Conservation (phyloP, 2,888 invertebrate species). For the Drosophila macrospina region DNA sequence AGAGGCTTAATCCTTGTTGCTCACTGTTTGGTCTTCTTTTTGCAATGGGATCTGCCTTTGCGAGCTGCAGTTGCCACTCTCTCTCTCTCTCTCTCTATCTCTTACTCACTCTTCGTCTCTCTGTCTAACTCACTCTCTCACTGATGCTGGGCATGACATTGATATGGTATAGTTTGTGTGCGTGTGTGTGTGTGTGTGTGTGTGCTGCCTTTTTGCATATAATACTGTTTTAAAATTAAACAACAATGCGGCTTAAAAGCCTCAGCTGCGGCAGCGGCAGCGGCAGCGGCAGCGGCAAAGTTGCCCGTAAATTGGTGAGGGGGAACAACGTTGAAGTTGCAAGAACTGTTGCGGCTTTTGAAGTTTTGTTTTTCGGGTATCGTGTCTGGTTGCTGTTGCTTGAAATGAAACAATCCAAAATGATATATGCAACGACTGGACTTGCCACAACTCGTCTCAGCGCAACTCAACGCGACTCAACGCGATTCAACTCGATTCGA, state of each 20-base stretch:
- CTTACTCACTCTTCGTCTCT: no score
- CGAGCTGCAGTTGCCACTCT: slow-evolving; percentile 35
- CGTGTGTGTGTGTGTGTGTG: slow-evolving; percentile 31
- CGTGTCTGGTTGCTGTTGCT: slow-evolving; percentile 45
- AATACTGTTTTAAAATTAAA: slow-evolving; percentile 64
- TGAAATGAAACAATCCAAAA: slow-evolving; percentile 49
- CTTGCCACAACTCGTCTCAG: not conserved
- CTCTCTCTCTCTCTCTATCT: not conserved
- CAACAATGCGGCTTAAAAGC: slow-evolving; percentile 38
- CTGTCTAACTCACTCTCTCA: slow-evolving; percentile 10
- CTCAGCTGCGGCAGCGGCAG: slow-evolving; percentile 15
- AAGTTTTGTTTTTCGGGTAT: slow-evolving; percentile 42
- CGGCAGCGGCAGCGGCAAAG: slow-evolving; percentile 14
- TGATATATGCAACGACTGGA: slow-evolving; percentile 33
- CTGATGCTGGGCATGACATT: slow-evolving; percentile 57
- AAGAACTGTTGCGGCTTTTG: slow-evolving; percentile 58
- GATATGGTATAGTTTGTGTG: slow-evolving; percentile 51
- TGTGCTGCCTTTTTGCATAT: slow-evolving; percentile 42
- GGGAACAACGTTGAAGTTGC: slow-evolving; percentile 14
- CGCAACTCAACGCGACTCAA: not conserved
- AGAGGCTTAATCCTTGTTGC: slow-evolving; percentile 47
- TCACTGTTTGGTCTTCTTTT: slow-evolving; percentile 30
- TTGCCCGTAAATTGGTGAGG: not conserved
- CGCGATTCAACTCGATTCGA: slow-evolving; percentile 2
- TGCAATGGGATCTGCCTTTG: slow-evolving; percentile 47